A percentile compares a stretch with the other conserved stretches of the same genome.
These are phyloP conservation scores for Hydractinia echinata DNA, from an alignment of 30 jellyfish, hydroid and myxozoan genomes.

Conservation along the genomic window DNA sequence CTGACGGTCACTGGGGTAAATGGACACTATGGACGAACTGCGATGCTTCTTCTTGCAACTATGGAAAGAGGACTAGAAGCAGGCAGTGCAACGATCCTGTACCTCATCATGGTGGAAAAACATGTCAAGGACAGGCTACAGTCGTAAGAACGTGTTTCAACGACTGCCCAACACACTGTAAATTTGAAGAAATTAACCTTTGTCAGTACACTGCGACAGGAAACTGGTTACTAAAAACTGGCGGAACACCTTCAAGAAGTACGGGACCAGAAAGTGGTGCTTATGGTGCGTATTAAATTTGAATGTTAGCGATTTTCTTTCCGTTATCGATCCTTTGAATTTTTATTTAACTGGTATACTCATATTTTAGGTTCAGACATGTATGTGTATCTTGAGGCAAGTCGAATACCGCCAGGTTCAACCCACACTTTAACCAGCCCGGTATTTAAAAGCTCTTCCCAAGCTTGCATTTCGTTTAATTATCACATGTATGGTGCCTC, in stretches of 20 bases:
- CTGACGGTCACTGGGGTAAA: conserved; percentile 14
- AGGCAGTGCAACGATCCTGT: conserved; percentile 5
- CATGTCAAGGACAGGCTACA: neutral
- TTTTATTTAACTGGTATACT: neutral
- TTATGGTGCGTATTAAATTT: neutral
- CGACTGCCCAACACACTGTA: neutral
- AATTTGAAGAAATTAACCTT: neutral
- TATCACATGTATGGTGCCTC: conserved; percentile 85
- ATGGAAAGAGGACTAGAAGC: neutral
- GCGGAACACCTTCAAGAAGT: neutral
- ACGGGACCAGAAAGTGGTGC: neutral
- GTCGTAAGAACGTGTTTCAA: neutral
- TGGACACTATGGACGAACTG: conserved; percentile 2
- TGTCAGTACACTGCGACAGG: neutral
- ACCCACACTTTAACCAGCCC: neutral
- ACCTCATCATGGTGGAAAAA: conserved; percentile 14
- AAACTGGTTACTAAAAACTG: neutral
- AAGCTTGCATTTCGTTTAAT: conserved; percentile 59
- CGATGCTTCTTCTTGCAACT: neutral
- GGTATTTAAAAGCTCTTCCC: conserved; percentile 28
- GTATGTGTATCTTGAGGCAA: neutral
- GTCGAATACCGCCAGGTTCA: neutral
- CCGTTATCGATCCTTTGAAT: neutral
- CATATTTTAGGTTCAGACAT: neutral
- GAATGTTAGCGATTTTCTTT: neutral